These are phyloP conservation scores for Drosophila dives DNA, from an alignment of 2,888 invertebrate genomes.

Conservation along the genomic window DNA sequence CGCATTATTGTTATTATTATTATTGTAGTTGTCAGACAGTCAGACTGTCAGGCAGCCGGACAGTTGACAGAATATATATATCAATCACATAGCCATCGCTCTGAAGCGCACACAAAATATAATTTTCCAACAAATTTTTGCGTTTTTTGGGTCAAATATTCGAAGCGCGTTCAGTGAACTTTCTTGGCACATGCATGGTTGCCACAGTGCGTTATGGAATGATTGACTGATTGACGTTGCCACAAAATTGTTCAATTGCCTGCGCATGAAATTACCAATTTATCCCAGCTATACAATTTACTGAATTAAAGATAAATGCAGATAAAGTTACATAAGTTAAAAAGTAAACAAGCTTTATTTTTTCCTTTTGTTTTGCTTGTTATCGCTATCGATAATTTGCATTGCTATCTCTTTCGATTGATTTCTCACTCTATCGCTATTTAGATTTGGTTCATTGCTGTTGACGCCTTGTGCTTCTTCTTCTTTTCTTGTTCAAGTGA, in stretches of 20 bases:
- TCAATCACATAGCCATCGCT: slow-evolving; percentile 38
- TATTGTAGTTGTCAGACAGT: slow-evolving; percentile 28
- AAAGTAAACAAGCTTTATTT: slow-evolving; percentile 25
- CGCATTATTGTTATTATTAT: slow-evolving; percentile 35
- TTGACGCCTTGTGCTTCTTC: slow-evolving; percentile 3
- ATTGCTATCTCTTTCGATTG: not conserved
- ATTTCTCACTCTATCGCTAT: not conserved
- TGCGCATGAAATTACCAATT: slow-evolving; percentile 18
- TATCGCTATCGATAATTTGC: slow-evolving; percentile 53
- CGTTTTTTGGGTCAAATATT: slow-evolving; percentile 43
- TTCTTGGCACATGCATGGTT: slow-evolving; percentile 23
- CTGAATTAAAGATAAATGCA: slow-evolving; percentile 44
- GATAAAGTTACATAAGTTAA: slow-evolving; percentile 53
- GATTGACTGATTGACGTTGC: slow-evolving; percentile 40
- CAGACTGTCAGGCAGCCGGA: slow-evolving; percentile 54
- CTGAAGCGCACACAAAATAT: slow-evolving; percentile 43
- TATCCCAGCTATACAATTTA: slow-evolving; percentile 43
- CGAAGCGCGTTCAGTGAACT: slow-evolving; percentile 55
- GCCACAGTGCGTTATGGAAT: slow-evolving; percentile 34
- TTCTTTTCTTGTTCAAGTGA: slow-evolving; percentile 10
- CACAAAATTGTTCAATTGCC: slow-evolving; percentile 37
- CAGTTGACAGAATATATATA: slow-evolving; percentile 58
- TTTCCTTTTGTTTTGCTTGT: slow-evolving; percentile 35
- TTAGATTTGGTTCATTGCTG: not conserved
- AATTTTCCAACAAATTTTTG: slow-evolving; percentile 47